Evolutionary conservation across 2,888 invertebrate genomes (phyloP).

Genomic region (Capitulum mitella): DNA sequence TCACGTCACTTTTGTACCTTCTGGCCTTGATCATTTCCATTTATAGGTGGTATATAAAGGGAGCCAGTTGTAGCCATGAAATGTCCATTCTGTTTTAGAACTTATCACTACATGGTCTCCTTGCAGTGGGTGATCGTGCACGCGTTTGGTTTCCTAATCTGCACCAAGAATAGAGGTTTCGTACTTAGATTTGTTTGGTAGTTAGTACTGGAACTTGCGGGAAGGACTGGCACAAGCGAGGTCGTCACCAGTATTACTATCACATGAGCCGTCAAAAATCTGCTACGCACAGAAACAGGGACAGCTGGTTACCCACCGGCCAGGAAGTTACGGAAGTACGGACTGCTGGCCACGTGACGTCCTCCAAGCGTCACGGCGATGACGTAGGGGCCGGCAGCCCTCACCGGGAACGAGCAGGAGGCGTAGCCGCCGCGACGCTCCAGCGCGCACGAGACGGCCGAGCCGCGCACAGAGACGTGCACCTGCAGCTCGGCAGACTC

Average conservation of each 20-base stretch:
- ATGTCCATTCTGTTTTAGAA: no score
- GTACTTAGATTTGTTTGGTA: neutral
- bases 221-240: neutral
- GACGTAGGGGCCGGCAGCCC: slow-evolving; percentile 80
- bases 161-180: no score
- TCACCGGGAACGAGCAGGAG: slow-evolving; percentile 83
- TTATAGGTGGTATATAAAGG: no score
- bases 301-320: neutral
- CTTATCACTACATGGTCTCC: no score
- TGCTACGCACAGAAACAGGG: neutral
- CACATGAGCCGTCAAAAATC: neutral
- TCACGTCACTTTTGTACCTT: no score
- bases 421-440: slow-evolving; percentile 50
- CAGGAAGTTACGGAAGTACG: slow-evolving; percentile 71
- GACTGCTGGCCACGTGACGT: slow-evolving; percentile 69
- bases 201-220: slow-evolving; percentile 50
- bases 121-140: no score
- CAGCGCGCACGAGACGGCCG: neutral
- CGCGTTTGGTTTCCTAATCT: no score
- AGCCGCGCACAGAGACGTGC: neutral
- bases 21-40: no score
- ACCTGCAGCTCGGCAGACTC: neutral
- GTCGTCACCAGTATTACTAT: neutral
- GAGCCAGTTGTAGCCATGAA: no score
- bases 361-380: slow-evolving; percentile 76